Evolutionary conservation across 2,113 vertebrate species (phyloP), one percentile per base, ranked within the genome.

Genomic region (Platysternon megacephalum): DNA sequence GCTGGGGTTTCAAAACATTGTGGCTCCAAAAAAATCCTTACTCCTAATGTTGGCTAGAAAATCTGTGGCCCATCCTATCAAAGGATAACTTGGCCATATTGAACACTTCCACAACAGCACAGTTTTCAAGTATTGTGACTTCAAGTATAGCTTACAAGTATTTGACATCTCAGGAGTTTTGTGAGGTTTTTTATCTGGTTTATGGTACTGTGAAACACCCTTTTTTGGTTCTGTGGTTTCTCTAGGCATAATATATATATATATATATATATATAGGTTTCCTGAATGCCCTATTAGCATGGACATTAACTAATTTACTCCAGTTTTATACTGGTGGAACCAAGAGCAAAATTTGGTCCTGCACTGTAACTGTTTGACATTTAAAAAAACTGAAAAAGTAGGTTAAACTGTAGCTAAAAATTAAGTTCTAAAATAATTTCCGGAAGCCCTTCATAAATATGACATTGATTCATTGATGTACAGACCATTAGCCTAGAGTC

Each of bases 391-490:
- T 35, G 86, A 93, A 87, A 95, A 98, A 97, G 92, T 94, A 96
- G 96, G 96, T 79, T 96, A 97, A 98, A 97, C 91, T 98, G 97
- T 89, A 94, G 48, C 95, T 97, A 96, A 87, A 95, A 97, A 91
- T 94, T 88, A 97, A 96, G 95, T 95, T 97, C 97, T 96, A 95
- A 94, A 97, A 98, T 97, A 92, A 96, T 98, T 98, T 98, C 97
- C 96, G 89, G 93, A 97, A 98, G 96, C 90, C 94, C 96, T 98
- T 96, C 94, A 96, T 96, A 98, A 98, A 96, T 97, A 94, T 98
- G 98, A 98, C 97, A 97, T 97, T 98, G 98, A 98, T 98, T 97
- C 97, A 98, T 98, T 98, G 97, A 98, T 98, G 97, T 96, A 97
- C 92, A 98, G 97, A 82, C 97, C 96, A 98, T 98, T 98, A 98